Base-by-base conservation (phyloP, 2,888 invertebrate species). In the Campoplex capitator region DNA sequence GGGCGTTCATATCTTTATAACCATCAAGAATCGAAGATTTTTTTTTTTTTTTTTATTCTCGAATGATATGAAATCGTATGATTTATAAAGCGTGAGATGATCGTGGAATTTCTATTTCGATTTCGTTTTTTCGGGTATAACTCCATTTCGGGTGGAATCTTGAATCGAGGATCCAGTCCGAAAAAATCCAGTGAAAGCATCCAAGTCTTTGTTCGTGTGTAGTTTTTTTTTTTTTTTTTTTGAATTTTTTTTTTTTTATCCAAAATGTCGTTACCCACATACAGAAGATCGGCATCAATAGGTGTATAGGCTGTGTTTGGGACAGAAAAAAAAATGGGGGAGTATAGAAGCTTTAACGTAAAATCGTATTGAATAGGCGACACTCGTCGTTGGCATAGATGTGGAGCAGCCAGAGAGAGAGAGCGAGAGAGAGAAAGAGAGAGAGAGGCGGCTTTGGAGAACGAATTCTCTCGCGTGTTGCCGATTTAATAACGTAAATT, bases 401-500 rank as follows among this genome's bases (percentile, higher is more conserved):
- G 56, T 32, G 58, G 28, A 58, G 58, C 51, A 6, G 71, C 71
- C 38, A 38, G 1, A 38, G 23, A 23, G 23, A 23, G 23, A 0
- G 23, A 23, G 23, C 0, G 45, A 13, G 71, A 18, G n/a, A 58
- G 71, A n/a, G n/a, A n/a, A n/a, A n/a, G n/a, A 23, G 23, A 23
- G 45, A 13, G 71, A 18, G n/a, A 58, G 71, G 90, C 90, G 90
- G 92, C 91, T 92, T 89, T 90, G 74, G 65, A 45, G 76, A 79
- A 62, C 51, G 77, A 91, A 90, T 91, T 91, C 91, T 90, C 92
- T 92, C 70, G 71, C 51, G 74, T 70, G 73, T 80, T 71, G 78
- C 85, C 85, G 83, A 87, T 85, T 80, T 92, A 94, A 94, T 93
- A 93, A 93, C 93, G 92, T 92, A 93, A 93, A 94, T 93, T 92